These are phyloP conservation scores for Heliconius sara DNA, from an alignment of 2,888 invertebrate genomes.

Conservation along the genomic window DNA sequence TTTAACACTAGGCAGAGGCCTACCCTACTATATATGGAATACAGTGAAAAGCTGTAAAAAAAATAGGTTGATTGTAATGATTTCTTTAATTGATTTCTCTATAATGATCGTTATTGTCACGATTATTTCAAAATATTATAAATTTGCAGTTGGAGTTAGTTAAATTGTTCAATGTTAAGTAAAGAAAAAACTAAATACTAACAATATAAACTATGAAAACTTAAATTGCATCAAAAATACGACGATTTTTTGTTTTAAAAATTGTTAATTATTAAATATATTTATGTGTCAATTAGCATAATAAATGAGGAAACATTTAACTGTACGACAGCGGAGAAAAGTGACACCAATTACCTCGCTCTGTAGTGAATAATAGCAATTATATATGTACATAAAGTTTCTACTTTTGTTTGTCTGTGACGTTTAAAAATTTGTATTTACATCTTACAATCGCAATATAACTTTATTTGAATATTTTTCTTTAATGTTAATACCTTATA, in stretches of 20 bases:
- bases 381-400: not conserved
- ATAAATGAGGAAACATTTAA: no score
- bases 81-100: not conserved
- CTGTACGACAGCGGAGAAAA: no score
- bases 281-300: no score
- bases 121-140: not conserved
- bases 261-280: no score
- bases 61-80: no score
- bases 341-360: not conserved
- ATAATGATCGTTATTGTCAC: not conserved
- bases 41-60: no score
- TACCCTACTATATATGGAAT: no score
- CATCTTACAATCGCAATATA: not conserved
- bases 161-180: not conserved
- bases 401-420: not conserved
- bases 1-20: no score
- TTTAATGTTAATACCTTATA: not conserved
- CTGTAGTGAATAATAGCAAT: not conserved
- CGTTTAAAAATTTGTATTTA: slow-evolving; percentile 1
- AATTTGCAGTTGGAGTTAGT: not conserved
- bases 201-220: no score
- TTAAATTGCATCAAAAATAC: no score
- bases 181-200: not conserved
- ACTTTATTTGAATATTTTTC: slow-evolving; percentile 5
- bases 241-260: no score